phyloP scores from a whole-genome alignment of 2,113 vertebrate genomes.

The Penelope pileata region DNA sequence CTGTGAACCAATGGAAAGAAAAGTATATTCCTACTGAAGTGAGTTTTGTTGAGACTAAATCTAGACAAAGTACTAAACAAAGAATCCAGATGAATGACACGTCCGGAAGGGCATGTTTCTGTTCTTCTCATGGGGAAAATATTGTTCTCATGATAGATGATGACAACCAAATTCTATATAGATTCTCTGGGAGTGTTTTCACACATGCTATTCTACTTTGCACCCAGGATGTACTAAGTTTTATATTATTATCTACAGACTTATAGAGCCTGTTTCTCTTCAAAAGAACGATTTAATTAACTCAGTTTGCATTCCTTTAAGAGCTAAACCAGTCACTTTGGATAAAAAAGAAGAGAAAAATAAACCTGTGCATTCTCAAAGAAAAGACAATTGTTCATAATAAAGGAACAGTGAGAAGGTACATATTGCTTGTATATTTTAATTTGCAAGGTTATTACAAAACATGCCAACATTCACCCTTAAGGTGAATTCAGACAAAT shows the following conservation, averaged over 20 bases:
- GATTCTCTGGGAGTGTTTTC: not conserved
- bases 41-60: not conserved
- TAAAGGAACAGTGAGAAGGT: not conserved
- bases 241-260: not conserved
- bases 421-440: not conserved
- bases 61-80: not conserved
- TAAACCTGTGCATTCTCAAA: not conserved
- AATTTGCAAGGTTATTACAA: not conserved
- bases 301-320: not conserved
- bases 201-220: slow-evolving; percentile 23
- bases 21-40: not conserved
- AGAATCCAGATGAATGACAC: not conserved
- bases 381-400: not conserved
- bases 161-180: not conserved
- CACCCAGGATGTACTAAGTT: not conserved
- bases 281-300: not conserved
- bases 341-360: not conserved
- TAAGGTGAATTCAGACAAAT: not conserved
- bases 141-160: not conserved
- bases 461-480: not conserved
- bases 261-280: not conserved
- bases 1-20: not conserved
- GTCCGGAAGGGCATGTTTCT: not conserved
- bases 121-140: not conserved
- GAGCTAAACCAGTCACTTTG: not conserved